These are phyloP conservation scores for Esox masquinongy DNA, from an alignment of 2,797 vertebrate genomes.

Conservation along the genomic window DNA sequence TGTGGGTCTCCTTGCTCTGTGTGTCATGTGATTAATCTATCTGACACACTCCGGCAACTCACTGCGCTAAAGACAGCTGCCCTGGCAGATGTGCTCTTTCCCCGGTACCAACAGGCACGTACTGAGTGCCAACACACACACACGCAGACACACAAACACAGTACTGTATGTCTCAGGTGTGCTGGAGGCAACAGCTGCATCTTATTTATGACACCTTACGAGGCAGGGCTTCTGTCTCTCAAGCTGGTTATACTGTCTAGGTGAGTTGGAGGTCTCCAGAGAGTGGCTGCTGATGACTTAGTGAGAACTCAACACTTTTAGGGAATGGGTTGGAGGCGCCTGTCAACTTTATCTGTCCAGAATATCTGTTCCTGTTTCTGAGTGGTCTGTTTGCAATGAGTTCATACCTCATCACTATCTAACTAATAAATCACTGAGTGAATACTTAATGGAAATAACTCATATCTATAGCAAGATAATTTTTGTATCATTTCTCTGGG, in stretches of 20 bases:
- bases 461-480: no score
- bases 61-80: slow-evolving; percentile 41
- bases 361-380: background rate
- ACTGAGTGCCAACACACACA: slow-evolving; percentile 9
- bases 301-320: slow-evolving; percentile 16
- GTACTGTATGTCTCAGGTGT: slow-evolving; percentile 11
- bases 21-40: slow-evolving; percentile 36
- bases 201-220: slow-evolving; percentile 26
- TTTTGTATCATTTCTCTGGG: no score
- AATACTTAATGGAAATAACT: no score
- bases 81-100: slow-evolving; percentile 43
- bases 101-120: slow-evolving; percentile 7
- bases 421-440: no score
- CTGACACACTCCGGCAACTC: slow-evolving; percentile 21
- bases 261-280: slow-evolving; percentile 21
- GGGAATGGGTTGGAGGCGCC: background rate
- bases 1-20: background rate
- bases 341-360: background rate
- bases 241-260: slow-evolving; percentile 22
- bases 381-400: background rate
- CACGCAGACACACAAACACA: slow-evolving; percentile 9
- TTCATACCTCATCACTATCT: no score
- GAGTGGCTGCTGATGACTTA: slow-evolving; percentile 4
- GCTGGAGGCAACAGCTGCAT: slow-evolving; percentile 26
- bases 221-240: slow-evolving; percentile 22